Evolutionary conservation across 2,888 invertebrate genomes (phyloP).

Genomic region (Proisotoma minuta): DNA sequence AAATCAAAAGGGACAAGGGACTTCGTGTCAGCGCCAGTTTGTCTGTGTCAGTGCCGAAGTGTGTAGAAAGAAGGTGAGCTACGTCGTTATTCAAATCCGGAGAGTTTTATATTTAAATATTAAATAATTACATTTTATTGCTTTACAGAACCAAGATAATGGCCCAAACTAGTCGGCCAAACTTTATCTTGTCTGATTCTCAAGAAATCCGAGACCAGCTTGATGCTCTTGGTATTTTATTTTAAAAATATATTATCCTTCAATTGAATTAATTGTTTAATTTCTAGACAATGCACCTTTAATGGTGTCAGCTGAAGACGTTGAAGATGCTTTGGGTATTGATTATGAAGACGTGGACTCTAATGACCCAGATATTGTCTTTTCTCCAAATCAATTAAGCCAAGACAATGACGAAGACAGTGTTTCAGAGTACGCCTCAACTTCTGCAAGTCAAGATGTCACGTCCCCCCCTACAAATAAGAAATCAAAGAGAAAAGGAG

Average conservation of each 20-base stretch:
- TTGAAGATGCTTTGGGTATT: background rate
- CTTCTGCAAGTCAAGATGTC: background rate
- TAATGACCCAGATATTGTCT: background rate
- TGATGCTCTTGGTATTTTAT: background rate
- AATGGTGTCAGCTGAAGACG: background rate
- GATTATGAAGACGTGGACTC: background rate
- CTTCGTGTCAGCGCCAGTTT: background rate
- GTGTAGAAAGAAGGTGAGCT: background rate
- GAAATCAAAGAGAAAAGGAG: background rate
- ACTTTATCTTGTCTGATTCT: background rate
- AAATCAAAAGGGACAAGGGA: background rate
- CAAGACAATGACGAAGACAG: background rate
- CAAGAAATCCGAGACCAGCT: background rate
- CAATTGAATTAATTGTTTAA: background rate
- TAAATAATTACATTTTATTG: background rate
- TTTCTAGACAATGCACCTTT: background rate
- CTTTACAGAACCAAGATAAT: background rate
- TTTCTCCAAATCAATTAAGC: background rate
- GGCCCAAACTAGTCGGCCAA: background rate
- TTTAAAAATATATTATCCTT: background rate
- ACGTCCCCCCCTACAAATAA: too few species aligned
- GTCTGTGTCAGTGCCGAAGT: background rate
- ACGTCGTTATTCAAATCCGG: background rate
- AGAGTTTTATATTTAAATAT: background rate
- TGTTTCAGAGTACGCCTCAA: background rate